Percentiles rank a stretch among this genome's conserved stretches.
phyloP scores from a whole-genome alignment of 2,888 invertebrate species.

The Tetheella fluctuosa region DNA sequence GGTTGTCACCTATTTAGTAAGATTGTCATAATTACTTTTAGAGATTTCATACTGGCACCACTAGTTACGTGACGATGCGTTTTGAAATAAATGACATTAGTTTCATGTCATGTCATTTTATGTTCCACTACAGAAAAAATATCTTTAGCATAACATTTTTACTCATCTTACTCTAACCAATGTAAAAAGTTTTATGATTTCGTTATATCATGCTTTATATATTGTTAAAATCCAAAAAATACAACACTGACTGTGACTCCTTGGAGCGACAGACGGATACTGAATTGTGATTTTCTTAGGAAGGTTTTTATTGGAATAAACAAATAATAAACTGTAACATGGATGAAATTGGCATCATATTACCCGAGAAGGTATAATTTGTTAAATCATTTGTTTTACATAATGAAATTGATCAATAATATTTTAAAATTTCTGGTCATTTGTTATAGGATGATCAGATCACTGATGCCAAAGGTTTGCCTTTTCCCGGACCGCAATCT shows the following conservation, averaged over 20 bases:
- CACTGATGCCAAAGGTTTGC: conserved; percentile 86
- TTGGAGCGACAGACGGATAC: background rate
- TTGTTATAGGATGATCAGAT: conserved; percentile 85
- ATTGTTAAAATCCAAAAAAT: conserved; percentile 22
- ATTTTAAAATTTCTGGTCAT: conserved; percentile 13
- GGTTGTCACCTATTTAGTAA: no score
- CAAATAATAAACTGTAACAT: conserved; percentile 66
- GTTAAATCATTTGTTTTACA: background rate
- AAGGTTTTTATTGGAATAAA: no score
- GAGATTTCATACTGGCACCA: no score
- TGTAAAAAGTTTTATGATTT: background rate
- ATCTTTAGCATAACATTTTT: background rate
- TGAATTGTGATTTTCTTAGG: conserved; percentile 14
- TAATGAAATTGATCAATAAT: background rate
- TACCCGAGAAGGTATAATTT: conserved; percentile 91
- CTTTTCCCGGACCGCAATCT: conserved; percentile 87
- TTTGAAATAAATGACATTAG: background rate
- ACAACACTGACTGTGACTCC: conserved; percentile 12
- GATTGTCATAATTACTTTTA: no score
- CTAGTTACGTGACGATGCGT: conserved; percentile 7
- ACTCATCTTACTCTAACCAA: background rate
- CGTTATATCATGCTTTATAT: background rate
- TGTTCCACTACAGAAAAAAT: background rate
- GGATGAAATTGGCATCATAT: conserved; percentile 92
- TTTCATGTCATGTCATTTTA: background rate